Conservation (phyloP, 2,888 invertebrate genomes). For the Patella pellucida region DNA sequence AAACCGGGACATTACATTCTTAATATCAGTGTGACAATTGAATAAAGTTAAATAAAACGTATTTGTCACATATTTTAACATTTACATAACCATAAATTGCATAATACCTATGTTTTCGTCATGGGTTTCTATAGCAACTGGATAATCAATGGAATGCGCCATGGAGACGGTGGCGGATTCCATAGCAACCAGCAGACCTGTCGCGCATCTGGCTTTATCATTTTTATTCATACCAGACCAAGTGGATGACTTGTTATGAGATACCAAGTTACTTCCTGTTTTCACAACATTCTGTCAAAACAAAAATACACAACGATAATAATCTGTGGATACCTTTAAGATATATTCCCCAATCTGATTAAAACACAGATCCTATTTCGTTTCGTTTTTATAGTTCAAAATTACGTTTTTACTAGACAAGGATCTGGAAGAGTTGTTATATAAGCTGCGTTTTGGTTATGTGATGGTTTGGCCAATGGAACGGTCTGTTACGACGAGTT, state of each 20-base stretch:
- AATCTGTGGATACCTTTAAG: background rate
- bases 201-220: conserved; percentile 45
- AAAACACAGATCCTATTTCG: too few species aligned
- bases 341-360: background rate
- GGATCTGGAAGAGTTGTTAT: too few species aligned
- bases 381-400: too few species aligned
- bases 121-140: conserved; percentile 44
- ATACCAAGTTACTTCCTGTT: conserved; percentile 48
- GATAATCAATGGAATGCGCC: conserved; percentile 44
- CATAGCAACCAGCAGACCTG: conserved; percentile 51
- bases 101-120: conserved; percentile 49
- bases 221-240: conserved; percentile 44
- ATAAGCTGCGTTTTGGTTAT: too few species aligned
- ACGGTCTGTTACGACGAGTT: too few species aligned
- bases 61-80: too few species aligned
- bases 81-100: too few species aligned
- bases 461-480: too few species aligned
- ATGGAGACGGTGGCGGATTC: conserved; percentile 51
- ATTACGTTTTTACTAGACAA: too few species aligned
- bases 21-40: too few species aligned
- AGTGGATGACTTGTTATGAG: conserved; percentile 40
- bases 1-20: too few species aligned
- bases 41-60: too few species aligned
- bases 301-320: background rate
- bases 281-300: conserved; percentile 47